Conservation (phyloP, 2,888 invertebrate genomes). For the Quadriops clusia region DNA sequence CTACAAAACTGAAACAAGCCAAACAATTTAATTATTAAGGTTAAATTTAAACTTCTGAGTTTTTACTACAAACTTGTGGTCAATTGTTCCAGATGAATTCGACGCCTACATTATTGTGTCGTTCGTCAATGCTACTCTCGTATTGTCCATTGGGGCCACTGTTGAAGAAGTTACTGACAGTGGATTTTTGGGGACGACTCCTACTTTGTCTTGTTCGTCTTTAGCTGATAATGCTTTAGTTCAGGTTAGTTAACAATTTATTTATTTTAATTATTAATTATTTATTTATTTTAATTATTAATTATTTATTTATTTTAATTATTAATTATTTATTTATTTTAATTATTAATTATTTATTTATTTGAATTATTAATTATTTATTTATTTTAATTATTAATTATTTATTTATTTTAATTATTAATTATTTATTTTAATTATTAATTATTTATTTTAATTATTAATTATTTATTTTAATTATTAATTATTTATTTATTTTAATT, state of each 20-base stretch:
- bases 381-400: too few relatives aligned
- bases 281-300: too few relatives aligned
- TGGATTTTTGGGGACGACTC: slow-evolving; percentile 96
- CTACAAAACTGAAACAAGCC: slow-evolving; percentile 15
- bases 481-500: too few relatives aligned
- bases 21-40: background rate
- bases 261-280: background rate
- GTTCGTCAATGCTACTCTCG: slow-evolving; percentile 96
- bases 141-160: slow-evolving; percentile 97
- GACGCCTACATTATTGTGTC: slow-evolving; percentile 99
- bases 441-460: too few relatives aligned
- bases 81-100: slow-evolving; percentile 83
- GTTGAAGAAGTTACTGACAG: slow-evolving; percentile 99
- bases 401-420: too few relatives aligned
- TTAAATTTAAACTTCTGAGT: slow-evolving; percentile 2
- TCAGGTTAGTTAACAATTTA: slow-evolving; percentile 49
- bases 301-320: too few relatives aligned
- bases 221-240: slow-evolving; percentile 96
- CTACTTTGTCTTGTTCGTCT: slow-evolving; percentile 95
- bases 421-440: too few relatives aligned
- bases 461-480: too few relatives aligned
- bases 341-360: too few relatives aligned
- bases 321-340: too few relatives aligned
- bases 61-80: slow-evolving; percentile 17
- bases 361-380: too few relatives aligned